Percentiles rank a stretch among this genome's conserved stretches.
Evolutionary conservation across 2,888 invertebrate genomes (phyloP).

Genomic region (Heliothis peltigera): DNA sequence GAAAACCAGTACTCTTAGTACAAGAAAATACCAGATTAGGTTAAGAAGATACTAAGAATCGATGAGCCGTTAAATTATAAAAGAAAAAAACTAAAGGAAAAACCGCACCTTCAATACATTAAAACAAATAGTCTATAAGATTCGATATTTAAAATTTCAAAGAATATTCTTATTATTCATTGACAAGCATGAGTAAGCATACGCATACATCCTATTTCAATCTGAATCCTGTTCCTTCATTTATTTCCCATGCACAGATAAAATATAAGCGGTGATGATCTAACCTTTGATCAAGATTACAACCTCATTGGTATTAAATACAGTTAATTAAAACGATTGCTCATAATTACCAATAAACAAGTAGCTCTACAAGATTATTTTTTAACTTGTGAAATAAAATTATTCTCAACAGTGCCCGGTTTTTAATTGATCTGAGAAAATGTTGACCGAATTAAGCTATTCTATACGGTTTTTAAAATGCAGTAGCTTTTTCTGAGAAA

Average conservation of each 20-base stretch:
- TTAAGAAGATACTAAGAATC: constrained; percentile 13
- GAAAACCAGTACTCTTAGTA: constrained; percentile 13
- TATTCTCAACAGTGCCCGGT: constrained; percentile 40
- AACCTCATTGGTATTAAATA: constrained; percentile 72
- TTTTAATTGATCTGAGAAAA: constrained; percentile 56
- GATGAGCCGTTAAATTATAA: constrained; percentile 3
- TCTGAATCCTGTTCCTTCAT: constrained; percentile 70
- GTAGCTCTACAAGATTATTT: constrained; percentile 44
- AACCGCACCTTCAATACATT: background rate
- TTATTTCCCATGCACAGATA: constrained; percentile 71
- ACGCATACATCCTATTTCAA: constrained; percentile 70
- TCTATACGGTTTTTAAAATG: constrained; percentile 35
- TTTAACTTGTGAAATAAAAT: constrained; percentile 46
- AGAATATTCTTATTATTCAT: constrained; percentile 68
- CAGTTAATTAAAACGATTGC: constrained; percentile 74
- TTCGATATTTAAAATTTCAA: constrained; percentile 46
- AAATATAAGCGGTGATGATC: constrained; percentile 71
- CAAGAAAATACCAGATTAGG: constrained; percentile 7
- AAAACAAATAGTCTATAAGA: constrained; percentile 11
- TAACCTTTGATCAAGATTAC: constrained; percentile 73
- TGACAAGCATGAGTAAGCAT: constrained; percentile 71
- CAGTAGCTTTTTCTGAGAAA: constrained; percentile 47
- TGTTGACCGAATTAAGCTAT: constrained; percentile 31
- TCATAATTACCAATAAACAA: constrained; percentile 66
- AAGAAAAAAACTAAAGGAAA: constrained; percentile 30